phyloP scores from a whole-genome alignment of 2,797 vertebrate genomes.

The Eidolon dupreanum region DNA sequence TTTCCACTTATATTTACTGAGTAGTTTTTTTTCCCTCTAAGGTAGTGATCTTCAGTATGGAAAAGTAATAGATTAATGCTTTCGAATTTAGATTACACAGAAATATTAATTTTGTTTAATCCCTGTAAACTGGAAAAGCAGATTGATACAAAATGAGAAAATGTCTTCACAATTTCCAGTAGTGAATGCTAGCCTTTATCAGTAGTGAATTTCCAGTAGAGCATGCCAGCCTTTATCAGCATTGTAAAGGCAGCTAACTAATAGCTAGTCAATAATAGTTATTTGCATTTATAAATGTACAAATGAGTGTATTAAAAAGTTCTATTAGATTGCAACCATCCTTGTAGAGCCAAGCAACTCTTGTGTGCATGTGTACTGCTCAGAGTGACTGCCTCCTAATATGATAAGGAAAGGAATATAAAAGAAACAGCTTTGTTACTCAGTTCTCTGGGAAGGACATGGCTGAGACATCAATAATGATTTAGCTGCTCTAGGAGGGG shows the following conservation, averaged over 20 bases:
- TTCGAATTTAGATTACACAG: neutral
- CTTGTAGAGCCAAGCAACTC: neutral
- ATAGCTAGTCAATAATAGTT: neutral
- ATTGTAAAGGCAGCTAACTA: neutral
- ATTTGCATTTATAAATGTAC: slow-evolving; percentile 15
- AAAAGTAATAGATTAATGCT: slow-evolving; percentile 35
- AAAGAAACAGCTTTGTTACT: neutral
- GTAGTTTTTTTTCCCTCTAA: neutral
- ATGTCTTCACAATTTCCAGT: neutral
- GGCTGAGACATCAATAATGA: neutral
- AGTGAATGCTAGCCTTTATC: neutral
- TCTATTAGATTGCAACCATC: neutral
- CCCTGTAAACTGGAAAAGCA: neutral
- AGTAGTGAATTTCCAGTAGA: neutral
- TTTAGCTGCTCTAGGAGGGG: neutral
- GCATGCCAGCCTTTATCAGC: neutral
- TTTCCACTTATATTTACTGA: slow-evolving; percentile 11
- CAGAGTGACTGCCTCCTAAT: neutral
- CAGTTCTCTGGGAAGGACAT: neutral
- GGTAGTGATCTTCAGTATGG: neutral
- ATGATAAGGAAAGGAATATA: neutral
- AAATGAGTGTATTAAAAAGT: slow-evolving; percentile 3
- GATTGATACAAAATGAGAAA: slow-evolving; percentile 27
- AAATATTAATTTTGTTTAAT: slow-evolving; percentile 53
- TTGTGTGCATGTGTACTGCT: neutral